Evolutionary conservation across 2,113 vertebrate genomes (phyloP), one percentile per base, ranked within the genome.

Genomic region (Coreoperca whiteheadi): DNA sequence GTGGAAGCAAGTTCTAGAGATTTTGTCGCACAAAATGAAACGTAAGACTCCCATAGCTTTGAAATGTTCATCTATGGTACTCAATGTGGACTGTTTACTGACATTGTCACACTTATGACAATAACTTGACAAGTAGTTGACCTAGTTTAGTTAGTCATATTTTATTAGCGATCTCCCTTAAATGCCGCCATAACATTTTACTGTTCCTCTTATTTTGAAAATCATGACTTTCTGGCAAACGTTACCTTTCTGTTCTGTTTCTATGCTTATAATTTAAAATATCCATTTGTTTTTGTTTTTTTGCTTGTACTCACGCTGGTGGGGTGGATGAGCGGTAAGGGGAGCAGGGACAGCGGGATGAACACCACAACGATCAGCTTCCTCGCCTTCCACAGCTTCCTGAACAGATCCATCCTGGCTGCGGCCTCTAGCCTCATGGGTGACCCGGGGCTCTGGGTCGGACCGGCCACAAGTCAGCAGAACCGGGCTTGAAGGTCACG

Each of bases 301-400:
- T 41, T 14, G 10, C 3, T 72, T 18, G 12, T 96, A 99, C 98
- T 99, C 93, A 99, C 98, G 6, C 96, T 99, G 91, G 96, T 97
- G 77, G 97, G 96, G 78, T 98, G 96, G 85, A 97, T 94, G 74
- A 97, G 93, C 14, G 98, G 98, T 80, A 99, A 86, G 2, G 98
- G 98, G 83, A 99, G 96, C 80, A 99, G 94, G 10, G 97, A 95
- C 64, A 99, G 94, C 0, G 98, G 98, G 86, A 98, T 97, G 60
- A 97, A 91, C 83, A 98, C 83, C 73, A 97, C 96, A 0, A 99
- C 90, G 57, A 99, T 93, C 88, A 98, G 94, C 25, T 98, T 99
- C 87, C 97, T 94, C 69, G 96, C 97, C 43, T 41, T 89, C 90
- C 97, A 96, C 23, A 99, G 91, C 65, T 96, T 96, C 93, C 93